A percentile compares a stretch with the other conserved stretches of the same genome.
Evolutionary conservation across 2,113 vertebrate genomes (phyloP).

Genomic region (Eulemur macaco): DNA sequence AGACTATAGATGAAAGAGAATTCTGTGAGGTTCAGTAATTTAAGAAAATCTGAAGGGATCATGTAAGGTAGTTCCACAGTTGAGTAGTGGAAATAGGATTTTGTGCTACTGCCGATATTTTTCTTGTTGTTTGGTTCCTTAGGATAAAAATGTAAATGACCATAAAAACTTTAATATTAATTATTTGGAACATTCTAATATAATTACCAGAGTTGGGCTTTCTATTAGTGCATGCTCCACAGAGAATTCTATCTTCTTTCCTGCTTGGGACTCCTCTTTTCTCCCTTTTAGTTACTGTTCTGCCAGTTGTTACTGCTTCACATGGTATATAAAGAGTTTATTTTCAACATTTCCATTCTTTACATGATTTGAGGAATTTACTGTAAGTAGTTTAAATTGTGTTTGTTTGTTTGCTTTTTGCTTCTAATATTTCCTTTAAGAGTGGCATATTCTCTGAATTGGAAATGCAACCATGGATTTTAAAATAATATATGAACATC

Average conservation of each 20-base stretch:
- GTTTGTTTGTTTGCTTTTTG: background rate
- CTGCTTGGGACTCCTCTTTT: background rate
- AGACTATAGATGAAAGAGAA: background rate
- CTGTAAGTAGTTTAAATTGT: background rate
- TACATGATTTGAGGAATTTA: background rate
- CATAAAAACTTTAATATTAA: background rate
- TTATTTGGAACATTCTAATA: background rate
- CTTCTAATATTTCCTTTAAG: background rate
- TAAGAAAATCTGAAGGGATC: background rate
- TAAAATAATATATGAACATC: background rate
- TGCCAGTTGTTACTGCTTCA: background rate
- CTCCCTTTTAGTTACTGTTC: background rate
- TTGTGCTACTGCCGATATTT: background rate
- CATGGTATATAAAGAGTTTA: background rate
- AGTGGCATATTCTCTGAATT: background rate
- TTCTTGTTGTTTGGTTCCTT: background rate
- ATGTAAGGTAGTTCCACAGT: background rate
- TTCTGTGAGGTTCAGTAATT: background rate
- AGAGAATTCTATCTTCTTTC: background rate
- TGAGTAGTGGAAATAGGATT: background rate
- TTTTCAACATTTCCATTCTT: background rate
- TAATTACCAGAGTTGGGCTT: background rate
- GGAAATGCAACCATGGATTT: background rate
- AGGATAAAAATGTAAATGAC: background rate
- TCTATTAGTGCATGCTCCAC: background rate